Conservation (phyloP, 2,113 vertebrate species). For the Psophia crepitans region DNA sequence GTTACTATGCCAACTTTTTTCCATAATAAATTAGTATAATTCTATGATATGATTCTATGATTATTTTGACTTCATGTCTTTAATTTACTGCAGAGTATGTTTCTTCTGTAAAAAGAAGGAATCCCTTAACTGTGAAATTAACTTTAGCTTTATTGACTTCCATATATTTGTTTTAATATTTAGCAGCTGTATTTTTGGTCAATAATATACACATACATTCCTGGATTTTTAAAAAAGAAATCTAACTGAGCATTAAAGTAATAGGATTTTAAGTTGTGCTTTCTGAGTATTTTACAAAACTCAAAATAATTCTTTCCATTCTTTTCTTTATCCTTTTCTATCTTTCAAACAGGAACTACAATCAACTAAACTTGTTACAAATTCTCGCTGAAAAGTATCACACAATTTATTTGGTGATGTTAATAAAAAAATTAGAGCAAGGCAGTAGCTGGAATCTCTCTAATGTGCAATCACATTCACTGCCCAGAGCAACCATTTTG, state of each 20-base stretch:
- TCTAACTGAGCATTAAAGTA: neutral
- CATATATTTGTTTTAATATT: neutral
- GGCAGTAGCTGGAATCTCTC: neutral
- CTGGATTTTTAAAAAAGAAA: neutral
- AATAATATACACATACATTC: neutral
- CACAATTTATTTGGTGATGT: neutral
- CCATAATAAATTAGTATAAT: neutral
- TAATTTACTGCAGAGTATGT: neutral
- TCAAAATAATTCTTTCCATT: neutral
- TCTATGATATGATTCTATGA: too few relatives aligned
- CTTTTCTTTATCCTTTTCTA: neutral
- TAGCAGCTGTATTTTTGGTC: neutral
- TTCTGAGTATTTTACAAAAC: neutral
- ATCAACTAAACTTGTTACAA: neutral
- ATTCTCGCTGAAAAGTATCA: neutral
- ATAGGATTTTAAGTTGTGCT: neutral
- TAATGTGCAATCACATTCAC: neutral
- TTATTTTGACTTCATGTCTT: neutral
- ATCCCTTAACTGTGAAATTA: neutral
- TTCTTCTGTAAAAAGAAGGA: neutral
- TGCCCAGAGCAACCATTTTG: constrained; percentile 46
- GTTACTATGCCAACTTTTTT: neutral
- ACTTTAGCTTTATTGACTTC: neutral
- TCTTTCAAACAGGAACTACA: neutral
- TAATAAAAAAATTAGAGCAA: neutral